Conservation (phyloP, 2,888 invertebrate genomes). For the Nasonia oneida region DNA sequence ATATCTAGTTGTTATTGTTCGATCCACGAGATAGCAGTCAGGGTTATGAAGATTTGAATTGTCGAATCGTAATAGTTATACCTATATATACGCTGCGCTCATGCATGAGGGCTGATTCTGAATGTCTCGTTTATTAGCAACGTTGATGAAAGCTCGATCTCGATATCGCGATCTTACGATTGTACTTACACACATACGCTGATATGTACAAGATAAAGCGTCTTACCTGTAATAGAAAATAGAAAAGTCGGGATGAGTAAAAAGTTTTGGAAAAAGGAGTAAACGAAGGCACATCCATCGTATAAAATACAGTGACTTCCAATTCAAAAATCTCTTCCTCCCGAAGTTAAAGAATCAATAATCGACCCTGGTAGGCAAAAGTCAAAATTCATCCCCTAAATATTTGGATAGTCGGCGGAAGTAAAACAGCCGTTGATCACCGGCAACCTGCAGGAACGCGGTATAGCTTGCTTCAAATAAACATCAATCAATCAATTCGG, state of each 20-base stretch:
- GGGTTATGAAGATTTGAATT: neutral
- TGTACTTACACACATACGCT: neutral
- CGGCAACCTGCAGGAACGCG: neutral
- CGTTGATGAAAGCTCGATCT: neutral
- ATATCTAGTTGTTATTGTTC: conserved; percentile 2
- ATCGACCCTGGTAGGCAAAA: neutral
- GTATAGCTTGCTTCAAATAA: neutral
- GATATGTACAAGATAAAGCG: neutral
- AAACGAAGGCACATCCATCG: neutral
- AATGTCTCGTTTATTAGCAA: neutral
- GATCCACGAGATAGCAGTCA: neutral
- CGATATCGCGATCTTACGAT: neutral
- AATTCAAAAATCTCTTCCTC: neutral
- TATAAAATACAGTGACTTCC: neutral
- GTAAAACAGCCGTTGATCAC: neutral
- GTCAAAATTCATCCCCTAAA: neutral
- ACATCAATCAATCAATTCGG: conserved; percentile 10
- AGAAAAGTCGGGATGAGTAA: neutral
- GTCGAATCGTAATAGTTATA: neutral
- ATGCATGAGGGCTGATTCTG: neutral
- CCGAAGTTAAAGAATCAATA: neutral
- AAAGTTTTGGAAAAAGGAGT: neutral
- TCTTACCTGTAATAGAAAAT: conserved; percentile 12
- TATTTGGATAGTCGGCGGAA: neutral
- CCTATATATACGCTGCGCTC: neutral